Conservation (phyloP, 2,888 invertebrate genomes). For the Opisthograptis luteolata region DNA sequence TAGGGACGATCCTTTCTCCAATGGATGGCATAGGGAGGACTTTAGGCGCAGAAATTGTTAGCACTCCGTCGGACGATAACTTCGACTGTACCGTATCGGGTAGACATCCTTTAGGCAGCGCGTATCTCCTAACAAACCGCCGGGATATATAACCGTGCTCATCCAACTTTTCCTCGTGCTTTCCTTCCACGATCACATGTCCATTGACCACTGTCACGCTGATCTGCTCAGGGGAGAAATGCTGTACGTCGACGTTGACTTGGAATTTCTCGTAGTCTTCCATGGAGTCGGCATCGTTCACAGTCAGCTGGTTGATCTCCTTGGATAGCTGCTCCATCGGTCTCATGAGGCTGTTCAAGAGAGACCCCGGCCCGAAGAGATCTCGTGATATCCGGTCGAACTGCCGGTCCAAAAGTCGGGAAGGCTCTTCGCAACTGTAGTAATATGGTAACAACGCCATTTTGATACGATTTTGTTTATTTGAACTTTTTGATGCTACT, state of each 20-base stretch:
- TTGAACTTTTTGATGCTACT: constrained; percentile 22
- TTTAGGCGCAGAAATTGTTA: constrained; percentile 89
- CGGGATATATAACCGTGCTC: constrained; percentile 89
- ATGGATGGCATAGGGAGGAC: constrained; percentile 65
- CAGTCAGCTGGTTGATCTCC: constrained; percentile 65
- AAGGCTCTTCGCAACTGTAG: constrained; percentile 61
- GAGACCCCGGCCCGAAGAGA: constrained; percentile 41
- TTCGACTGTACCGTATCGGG: constrained; percentile 88
- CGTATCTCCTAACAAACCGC: constrained; percentile 89
- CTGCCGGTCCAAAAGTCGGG: constrained; percentile 67
- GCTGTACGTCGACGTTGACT: constrained; percentile 90
- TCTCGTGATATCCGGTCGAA: constrained; percentile 52
- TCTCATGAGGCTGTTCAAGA: constrained; percentile 48
- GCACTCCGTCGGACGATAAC: constrained; percentile 90
- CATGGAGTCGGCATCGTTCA: constrained; percentile 72
- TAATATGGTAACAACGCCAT: constrained; percentile 68
- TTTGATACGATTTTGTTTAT: constrained; percentile 37
- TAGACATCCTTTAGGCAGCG: constrained; percentile 89
- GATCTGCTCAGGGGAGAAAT: constrained; percentile 90
- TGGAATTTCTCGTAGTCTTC: constrained; percentile 85
- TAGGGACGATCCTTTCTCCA: constrained; percentile 85
- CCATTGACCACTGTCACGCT: constrained; percentile 89
- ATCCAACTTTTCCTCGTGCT: constrained; percentile 90
- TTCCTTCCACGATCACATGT: constrained; percentile 88
- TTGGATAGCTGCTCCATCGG: constrained; percentile 64